Evolutionary conservation across 1,140 invertebrate genomes (phyloP).

Genomic region (Drosophila subobscura): DNA sequence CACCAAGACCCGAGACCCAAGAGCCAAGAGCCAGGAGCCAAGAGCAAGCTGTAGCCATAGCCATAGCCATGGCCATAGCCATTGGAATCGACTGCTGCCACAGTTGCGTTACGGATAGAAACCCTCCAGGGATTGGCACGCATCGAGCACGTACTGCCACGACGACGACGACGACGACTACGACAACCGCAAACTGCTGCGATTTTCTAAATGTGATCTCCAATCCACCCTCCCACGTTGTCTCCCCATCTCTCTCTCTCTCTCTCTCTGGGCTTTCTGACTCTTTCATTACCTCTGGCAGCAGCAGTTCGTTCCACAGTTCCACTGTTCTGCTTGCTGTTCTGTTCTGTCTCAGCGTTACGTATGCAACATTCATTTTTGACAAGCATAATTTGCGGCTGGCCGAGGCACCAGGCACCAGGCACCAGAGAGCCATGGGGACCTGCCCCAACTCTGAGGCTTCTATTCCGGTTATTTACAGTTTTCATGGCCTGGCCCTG

Average conservation of each 20-base stretch:
- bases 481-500: conserved; percentile 63
- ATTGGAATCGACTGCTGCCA: conserved; percentile 22
- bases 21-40: conserved; percentile 41
- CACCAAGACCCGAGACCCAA: conserved; percentile 40
- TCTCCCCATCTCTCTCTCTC: neutral
- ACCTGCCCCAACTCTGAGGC: conserved; percentile 33
- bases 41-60: conserved; percentile 21
- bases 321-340: conserved; percentile 36
- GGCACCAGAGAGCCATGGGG: conserved; percentile 22
- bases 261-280: conserved; percentile 13
- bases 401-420: conserved; percentile 22
- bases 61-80: conserved; percentile 8
- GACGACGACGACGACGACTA: conserved; percentile 64
- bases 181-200: conserved; percentile 68
- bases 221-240: conserved; percentile 11
- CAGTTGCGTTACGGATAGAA: neutral
- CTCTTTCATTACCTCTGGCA: conserved; percentile 4
- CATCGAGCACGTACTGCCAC: conserved; percentile 72
- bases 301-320: neutral
- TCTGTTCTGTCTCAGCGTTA: conserved; percentile 50
- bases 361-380: conserved; percentile 80
- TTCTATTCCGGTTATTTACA: conserved; percentile 69
- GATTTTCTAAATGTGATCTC: conserved; percentile 55
- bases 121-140: conserved; percentile 65
- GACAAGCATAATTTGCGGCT: conserved; percentile 80